phyloP scores from a whole-genome alignment of 1,140 invertebrate genomes.

The Papilio helenus region DNA sequence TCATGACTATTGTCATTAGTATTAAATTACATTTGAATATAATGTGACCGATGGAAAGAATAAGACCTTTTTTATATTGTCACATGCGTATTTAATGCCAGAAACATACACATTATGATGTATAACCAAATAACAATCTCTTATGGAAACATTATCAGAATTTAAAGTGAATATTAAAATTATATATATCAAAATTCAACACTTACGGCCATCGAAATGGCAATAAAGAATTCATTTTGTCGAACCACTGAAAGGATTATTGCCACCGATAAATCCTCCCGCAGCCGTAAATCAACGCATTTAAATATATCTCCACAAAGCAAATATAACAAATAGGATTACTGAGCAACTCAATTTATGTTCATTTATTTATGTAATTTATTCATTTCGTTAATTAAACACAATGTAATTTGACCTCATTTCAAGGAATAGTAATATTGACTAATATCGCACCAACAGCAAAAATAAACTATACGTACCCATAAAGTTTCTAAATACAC shows the following conservation, averaged over 20 bases:
- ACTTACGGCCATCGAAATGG: neutral
- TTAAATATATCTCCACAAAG: constrained; percentile 2
- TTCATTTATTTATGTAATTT: neutral
- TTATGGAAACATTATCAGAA: neutral
- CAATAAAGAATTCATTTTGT: constrained; percentile 14
- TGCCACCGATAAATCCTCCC: neutral
- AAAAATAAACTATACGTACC: neutral
- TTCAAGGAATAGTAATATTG: neutral
- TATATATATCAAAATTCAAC: neutral
- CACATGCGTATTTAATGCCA: neutral
- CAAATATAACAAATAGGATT: neutral
- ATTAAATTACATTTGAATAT: no score
- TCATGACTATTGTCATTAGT: no score
- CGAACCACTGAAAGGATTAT: constrained; percentile 7
- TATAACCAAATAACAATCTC: neutral
- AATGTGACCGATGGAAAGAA: no score
- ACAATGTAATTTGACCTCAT: neutral
- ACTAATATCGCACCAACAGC: neutral
- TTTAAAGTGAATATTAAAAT: neutral
- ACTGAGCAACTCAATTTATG: neutral
- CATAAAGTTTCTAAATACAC: neutral
- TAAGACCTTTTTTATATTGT: neutral
- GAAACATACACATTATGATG: no score
- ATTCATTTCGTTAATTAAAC: neutral
- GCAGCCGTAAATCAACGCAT: neutral